Base-by-base conservation (phyloP, 2,113 vertebrate species). In the Castor canadensis region DNA sequence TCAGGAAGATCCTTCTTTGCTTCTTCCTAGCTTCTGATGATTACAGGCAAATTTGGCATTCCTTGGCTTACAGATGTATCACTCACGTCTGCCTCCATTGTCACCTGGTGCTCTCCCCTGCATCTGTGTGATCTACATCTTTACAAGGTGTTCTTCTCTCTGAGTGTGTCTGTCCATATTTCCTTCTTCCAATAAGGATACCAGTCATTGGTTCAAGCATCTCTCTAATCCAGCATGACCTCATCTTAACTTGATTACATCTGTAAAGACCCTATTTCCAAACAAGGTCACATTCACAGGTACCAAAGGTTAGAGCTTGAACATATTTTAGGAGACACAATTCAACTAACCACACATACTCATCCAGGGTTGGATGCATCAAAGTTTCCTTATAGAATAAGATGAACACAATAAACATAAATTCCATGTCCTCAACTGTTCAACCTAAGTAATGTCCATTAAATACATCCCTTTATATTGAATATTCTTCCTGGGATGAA, bases 191-290 rank as follows among this genome's bases (percentile, higher is more conserved):
- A 80, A 30, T 86, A 94, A 85, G 35, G 32, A 76, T 6, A 64
- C 8, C 13, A 73, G 10, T 81, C 73, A 72, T 73, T 72, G 24
- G 30, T 89, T 76, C 77, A 92, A n/a, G 47, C 22, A 40, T 45
- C 17, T 60, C 26, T 94, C 47, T 69, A 88, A 91, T 67, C 47
- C 30, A 84, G 47, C 66, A 95, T 88, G 54, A 89, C 30, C 19
- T 75, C 26, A 85, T 95, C 12, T 94, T 94, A 92, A 84, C 6
- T 60, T 85, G 66, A 56, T 90, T 87, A 73, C 22, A 80, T 89
- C 3, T 82, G 17, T 82, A 79, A 92, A 77, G 30, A 81, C 38
- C 30, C 8, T 73, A 67, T 92, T 89, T 96, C 64, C n/a, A 88
- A 94, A 54, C 69, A 69, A 89, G 15, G 22, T 77, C 69, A 90